Percentiles rank a stretch among this genome's conserved stretches.
Evolutionary conservation across 2,888 invertebrate genomes (phyloP).

Genomic region (Mythimna albipuncta): DNA sequence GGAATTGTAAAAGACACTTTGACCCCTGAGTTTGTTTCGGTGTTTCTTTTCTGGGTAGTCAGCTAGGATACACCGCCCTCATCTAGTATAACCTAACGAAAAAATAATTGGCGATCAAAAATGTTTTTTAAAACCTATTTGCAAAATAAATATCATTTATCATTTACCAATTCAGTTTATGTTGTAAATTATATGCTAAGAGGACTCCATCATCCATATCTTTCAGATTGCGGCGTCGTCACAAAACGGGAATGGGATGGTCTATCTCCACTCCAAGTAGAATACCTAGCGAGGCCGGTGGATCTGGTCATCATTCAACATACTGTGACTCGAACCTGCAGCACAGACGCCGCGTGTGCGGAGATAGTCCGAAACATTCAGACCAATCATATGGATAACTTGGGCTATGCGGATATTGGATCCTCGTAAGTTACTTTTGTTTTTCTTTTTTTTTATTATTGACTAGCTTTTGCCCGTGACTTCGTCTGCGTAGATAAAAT

Average conservation of each 20-base stretch:
- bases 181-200: too few relatives aligned
- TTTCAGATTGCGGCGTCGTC: constrained; percentile 81
- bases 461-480: too few relatives aligned
- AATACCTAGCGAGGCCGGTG: constrained; percentile 90
- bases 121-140: too few relatives aligned
- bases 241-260: constrained; percentile 90
- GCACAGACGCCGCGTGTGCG: constrained; percentile 81
- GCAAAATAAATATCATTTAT: too few relatives aligned
- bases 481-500: too few relatives aligned
- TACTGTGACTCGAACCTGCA: constrained; percentile 87
- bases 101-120: too few relatives aligned
- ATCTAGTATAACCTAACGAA: too few relatives aligned
- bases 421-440: constrained; percentile 85
- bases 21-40: too few relatives aligned
- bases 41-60: too few relatives aligned
- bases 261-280: constrained; percentile 77
- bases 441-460: neutral
- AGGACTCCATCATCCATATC: neutral
- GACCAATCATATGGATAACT: constrained; percentile 84
- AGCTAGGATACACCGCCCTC: too few relatives aligned
- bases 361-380: constrained; percentile 86
- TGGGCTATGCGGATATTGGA: constrained; percentile 88
- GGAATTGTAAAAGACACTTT: too few relatives aligned
- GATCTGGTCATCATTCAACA: constrained; percentile 90
- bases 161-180: too few relatives aligned